phyloP scores from a whole-genome alignment of 2,113 vertebrate species.

The Oenanthe oenanthe region DNA sequence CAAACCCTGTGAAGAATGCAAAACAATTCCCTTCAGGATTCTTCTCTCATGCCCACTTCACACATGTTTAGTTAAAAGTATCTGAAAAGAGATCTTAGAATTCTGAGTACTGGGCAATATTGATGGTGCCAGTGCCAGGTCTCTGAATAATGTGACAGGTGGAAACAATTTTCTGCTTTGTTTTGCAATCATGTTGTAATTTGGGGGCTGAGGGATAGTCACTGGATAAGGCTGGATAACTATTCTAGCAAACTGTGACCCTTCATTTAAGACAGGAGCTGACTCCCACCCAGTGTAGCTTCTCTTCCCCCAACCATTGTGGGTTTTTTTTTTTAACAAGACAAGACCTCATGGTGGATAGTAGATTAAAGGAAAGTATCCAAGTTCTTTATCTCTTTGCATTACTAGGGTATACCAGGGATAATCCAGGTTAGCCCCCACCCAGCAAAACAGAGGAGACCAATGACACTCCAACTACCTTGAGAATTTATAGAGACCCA shows the following conservation, averaged over 20 bases:
- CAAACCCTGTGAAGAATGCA: neutral
- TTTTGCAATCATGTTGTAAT: neutral
- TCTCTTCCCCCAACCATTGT: neutral
- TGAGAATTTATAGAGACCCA: neutral
- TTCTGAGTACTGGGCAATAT: neutral
- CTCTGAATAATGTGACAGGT: neutral
- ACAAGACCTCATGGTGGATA: neutral
- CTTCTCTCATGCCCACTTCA: neutral
- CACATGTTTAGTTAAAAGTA: neutral
- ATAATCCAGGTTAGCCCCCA: neutral
- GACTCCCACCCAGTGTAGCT: neutral
- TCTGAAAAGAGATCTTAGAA: neutral
- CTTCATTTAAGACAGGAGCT: neutral
- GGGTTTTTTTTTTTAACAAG: neutral
- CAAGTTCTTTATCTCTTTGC: neutral
- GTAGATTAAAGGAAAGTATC: neutral
- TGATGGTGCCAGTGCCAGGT: neutral
- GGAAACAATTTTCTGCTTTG: neutral
- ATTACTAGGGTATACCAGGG: accelerated
- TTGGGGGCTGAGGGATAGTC: neutral
- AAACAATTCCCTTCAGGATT: neutral
- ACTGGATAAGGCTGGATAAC: neutral
- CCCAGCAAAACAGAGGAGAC: neutral
- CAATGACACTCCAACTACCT: neutral
- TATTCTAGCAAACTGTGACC: neutral